Conservation (phyloP, 2,888 invertebrate species). For the Busseola fusca region DNA sequence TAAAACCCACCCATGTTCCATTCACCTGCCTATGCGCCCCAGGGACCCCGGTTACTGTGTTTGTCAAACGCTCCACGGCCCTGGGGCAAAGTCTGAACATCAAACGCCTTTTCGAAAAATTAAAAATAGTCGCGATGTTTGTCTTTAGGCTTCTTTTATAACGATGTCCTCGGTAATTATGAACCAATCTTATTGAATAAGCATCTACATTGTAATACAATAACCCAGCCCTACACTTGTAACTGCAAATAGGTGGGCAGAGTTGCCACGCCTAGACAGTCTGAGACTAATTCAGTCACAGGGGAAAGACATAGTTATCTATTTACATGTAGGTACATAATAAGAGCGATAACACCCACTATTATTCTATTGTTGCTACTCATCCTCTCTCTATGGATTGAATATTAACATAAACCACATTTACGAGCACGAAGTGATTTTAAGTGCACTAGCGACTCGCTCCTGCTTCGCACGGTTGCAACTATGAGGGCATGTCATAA, state of each 20-base stretch:
- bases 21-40: too few relatives aligned
- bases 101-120: not conserved
- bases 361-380: conserved; percentile 4
- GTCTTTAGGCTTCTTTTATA: too few relatives aligned
- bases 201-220: not conserved
- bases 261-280: conserved; percentile 26
- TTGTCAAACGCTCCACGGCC: too few relatives aligned
- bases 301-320: conserved; percentile 10
- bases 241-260: conserved; percentile 8
- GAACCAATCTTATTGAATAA: not conserved
- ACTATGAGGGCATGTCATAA: not conserved
- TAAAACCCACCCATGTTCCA: too few relatives aligned
- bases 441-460: not conserved
- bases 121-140: not conserved
- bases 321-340: not conserved
- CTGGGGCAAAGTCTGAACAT: too few relatives aligned
- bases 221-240: conserved; percentile 6
- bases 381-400: not conserved
- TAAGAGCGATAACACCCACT: conserved; percentile 2
- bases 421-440: not conserved
- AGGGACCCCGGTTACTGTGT: too few relatives aligned
- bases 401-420: conserved; percentile 8
- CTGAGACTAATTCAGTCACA: conserved; percentile 28
- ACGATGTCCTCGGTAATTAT: not conserved
- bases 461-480: not conserved